A percentile compares a stretch with the other conserved stretches of the same genome.
phyloP scores from a whole-genome alignment of 1,140 invertebrate genomes.

The Babylonia areolata region DNA sequence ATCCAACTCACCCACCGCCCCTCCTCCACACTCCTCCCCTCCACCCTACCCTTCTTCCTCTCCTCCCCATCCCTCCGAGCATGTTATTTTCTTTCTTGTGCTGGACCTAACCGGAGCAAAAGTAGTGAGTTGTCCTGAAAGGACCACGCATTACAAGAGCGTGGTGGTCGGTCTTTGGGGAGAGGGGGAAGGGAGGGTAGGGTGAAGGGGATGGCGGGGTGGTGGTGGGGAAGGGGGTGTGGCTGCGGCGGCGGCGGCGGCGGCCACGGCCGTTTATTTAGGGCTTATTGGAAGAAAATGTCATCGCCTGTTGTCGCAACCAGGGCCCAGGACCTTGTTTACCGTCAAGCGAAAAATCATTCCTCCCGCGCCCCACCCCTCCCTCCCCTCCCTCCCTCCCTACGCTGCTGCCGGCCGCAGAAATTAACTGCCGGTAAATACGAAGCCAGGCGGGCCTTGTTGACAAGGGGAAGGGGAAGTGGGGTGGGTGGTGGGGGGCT shows the following conservation, averaged over 20 bases:
- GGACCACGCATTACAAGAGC: no score
- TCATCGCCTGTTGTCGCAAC: constrained; percentile 26
- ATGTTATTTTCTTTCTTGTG: constrained; percentile 46
- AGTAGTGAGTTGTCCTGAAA: no score
- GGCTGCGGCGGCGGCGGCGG: constrained; percentile 26
- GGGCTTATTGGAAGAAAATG: constrained; percentile 51
- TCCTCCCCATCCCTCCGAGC: no score
- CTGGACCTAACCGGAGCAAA: no score
- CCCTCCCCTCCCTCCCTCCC: no score
- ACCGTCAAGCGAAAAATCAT: constrained; percentile 47
- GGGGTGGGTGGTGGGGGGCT: no score
- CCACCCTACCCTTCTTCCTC: no score
- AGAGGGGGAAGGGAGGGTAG: no score
- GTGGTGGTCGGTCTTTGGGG: no score
- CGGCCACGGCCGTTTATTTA: constrained; percentile 44
- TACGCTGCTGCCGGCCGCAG: constrained; percentile 17
- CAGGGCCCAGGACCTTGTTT: constrained; percentile 37
- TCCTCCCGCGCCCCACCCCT: no score
- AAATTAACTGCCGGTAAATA: constrained; percentile 54
- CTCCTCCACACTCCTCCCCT: no score
- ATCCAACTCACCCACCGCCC: no score
- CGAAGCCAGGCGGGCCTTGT: constrained; percentile 31
- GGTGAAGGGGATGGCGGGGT: background rate
- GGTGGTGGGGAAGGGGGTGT: constrained; percentile 33
- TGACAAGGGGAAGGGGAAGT: constrained; percentile 29